Conservation (phyloP, 2,888 invertebrate species). For the Heliothis peltigera region DNA sequence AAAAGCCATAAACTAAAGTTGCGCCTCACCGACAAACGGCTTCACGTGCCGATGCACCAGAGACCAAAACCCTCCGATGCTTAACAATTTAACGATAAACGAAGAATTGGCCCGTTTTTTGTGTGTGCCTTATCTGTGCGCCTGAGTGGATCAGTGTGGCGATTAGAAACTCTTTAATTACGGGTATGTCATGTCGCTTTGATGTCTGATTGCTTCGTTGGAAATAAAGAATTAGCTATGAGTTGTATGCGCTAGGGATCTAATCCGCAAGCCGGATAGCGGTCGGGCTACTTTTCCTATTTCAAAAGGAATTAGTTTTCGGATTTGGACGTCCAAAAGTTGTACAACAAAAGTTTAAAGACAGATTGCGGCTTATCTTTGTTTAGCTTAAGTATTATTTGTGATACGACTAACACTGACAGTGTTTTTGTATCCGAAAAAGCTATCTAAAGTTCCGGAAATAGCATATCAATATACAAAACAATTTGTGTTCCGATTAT, state of each 20-base stretch:
- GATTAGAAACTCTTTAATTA: constrained; percentile 64
- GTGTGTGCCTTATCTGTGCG: constrained; percentile 67
- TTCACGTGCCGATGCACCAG: constrained; percentile 85
- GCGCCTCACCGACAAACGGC: constrained; percentile 81
- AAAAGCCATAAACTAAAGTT: constrained; percentile 82
- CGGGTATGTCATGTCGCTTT: constrained; percentile 57
- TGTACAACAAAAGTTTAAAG: constrained; percentile 8
- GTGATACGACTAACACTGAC: neutral
- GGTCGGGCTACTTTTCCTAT: constrained; percentile 25
- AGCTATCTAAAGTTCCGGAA: constrained; percentile 11
- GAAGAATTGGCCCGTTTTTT: constrained; percentile 70
- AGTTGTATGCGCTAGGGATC: constrained; percentile 15
- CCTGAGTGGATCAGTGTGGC: constrained; percentile 61
- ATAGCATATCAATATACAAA: constrained; percentile 9
- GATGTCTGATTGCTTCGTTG: constrained; percentile 54
- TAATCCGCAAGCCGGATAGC: constrained; percentile 14
- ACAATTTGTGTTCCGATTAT: constrained; percentile 27
- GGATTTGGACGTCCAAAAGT: neutral
- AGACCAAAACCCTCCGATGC: constrained; percentile 77
- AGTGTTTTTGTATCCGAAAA: neutral
- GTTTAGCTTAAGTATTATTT: constrained; percentile 5
- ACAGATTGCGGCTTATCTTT: constrained; percentile 10
- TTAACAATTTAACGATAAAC: constrained; percentile 80
- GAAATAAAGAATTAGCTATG: constrained; percentile 40
- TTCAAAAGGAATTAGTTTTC: constrained; percentile 1